Evolutionary conservation across 2,113 vertebrate species (phyloP).

Genomic region (Cyprinodon brontotheroides): DNA sequence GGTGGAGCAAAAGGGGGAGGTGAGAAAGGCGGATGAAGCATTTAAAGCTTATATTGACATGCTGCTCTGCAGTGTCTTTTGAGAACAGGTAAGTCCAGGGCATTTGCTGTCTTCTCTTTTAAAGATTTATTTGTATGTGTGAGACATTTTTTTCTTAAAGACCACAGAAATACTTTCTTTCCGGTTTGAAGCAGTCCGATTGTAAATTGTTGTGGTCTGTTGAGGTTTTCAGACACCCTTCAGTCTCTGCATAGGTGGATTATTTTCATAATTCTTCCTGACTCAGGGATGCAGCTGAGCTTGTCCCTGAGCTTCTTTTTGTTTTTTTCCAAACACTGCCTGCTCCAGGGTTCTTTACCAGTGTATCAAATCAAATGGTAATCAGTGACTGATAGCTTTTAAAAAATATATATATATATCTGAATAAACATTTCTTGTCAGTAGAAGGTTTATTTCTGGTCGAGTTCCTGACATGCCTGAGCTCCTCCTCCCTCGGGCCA

Average conservation of each 20-base stretch:
- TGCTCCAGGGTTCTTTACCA: slow-evolving; percentile 57
- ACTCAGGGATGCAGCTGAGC: not conserved
- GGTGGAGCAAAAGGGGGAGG: slow-evolving; percentile 59
- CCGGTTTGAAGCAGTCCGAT: slow-evolving; percentile 18
- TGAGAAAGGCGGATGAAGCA: slow-evolving; percentile 44
- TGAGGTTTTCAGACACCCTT: not conserved
- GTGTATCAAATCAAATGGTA: slow-evolving; percentile 56
- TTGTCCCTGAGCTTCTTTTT: not conserved
- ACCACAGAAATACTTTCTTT: not conserved
- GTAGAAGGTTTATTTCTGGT: not conserved
- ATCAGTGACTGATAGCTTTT: slow-evolving; percentile 11
- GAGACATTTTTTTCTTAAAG: not conserved
- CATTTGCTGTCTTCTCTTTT: not conserved
- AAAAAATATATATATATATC: no score
- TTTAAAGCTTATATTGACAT: slow-evolving; percentile 61
- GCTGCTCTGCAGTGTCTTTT: slow-evolving; percentile 42
- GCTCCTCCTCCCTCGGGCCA: slow-evolving; percentile 20
- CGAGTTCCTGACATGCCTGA: slow-evolving; percentile 40
- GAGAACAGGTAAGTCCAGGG: slow-evolving; percentile 67
- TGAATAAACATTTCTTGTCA: not conserved
- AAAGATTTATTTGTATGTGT: not conserved
- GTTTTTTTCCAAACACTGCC: not conserved
- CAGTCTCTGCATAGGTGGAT: not conserved
- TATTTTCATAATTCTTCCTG: not conserved
- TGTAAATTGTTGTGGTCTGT: not conserved